These are phyloP conservation scores for Metellina segmentata DNA, from an alignment of 2,888 invertebrate genomes.

Conservation along the genomic window DNA sequence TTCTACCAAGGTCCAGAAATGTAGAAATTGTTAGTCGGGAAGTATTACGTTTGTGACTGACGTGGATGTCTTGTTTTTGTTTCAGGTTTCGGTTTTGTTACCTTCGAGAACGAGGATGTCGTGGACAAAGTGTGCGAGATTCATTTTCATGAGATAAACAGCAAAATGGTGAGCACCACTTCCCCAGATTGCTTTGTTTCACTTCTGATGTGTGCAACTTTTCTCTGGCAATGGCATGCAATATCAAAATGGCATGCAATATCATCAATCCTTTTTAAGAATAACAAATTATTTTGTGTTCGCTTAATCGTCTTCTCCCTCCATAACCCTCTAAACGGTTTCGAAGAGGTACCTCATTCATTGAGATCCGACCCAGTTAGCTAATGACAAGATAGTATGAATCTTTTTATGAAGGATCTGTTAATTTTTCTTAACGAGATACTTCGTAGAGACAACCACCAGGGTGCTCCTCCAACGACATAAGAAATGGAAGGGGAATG, in stretches of 20 bases:
- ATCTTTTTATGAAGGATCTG: too few species aligned
- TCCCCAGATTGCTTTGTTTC: background rate
- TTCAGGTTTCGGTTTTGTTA: conserved; percentile 99
- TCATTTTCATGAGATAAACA: conserved; percentile 99
- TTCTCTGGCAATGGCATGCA: background rate
- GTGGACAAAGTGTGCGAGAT: conserved; percentile 99
- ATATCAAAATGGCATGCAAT: background rate
- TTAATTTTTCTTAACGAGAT: too few species aligned
- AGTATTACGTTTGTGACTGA: too few species aligned
- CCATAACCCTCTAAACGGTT: background rate
- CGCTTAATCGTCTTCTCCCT: background rate
- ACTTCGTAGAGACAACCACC: too few species aligned
- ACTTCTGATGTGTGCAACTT: background rate
- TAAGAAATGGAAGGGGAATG: too few species aligned
- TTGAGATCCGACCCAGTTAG: too few species aligned
- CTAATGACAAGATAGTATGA: too few species aligned
- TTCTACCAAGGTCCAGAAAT: too few species aligned
- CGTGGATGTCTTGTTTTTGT: conserved; percentile 54
- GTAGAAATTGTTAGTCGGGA: too few species aligned
- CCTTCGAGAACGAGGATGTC: conserved; percentile 99
- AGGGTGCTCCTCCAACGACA: too few species aligned
- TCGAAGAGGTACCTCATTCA: too few species aligned
- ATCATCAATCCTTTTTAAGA: too few species aligned
- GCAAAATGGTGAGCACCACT: conserved; percentile 95
- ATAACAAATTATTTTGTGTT: background rate